Evolutionary conservation across 2,888 invertebrate genomes (phyloP), one percentile per base, ranked within the genome.

Genomic region (Phaonia tiefii): DNA sequence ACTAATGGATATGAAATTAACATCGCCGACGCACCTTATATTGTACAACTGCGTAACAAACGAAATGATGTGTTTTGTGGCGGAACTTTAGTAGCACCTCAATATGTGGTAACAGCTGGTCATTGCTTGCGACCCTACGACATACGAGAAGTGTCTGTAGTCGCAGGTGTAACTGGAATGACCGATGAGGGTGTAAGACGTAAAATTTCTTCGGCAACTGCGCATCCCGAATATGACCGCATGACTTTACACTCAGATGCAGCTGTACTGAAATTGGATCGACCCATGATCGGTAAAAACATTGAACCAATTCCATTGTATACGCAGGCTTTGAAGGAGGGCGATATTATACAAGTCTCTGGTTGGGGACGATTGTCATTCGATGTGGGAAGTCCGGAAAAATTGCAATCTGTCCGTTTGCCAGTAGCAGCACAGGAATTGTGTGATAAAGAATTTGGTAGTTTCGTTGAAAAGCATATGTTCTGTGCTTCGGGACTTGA

Each of bases 71-170:
- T 87, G 58, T 80, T 86, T 13, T 89, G 89, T 67, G 90, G 90
- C 15, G 90, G 89, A 17, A 83, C 87, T 2, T 67, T 89, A 69
- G 79, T 87, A 17, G 85, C 85, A n/a, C 60, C 83, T 2, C 85
- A 76, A 0, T 87, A 87, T 75, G 87, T 89, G 46, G 76, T 89
- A 0, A 89, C 89, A 0, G 89, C 89, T 1, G 89, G 88, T 0
- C 89, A 89, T 56, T 89, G 89, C 46, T 83, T 88, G 1, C 83
- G 84, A 25, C 86, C 86, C 1, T 69, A 84, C 2, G 31, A 79
- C 0, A 82, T 85, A 1, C 31, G 66, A 8, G 69, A 82, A 0
- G 26, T 89, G 0, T 74, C 75, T 15, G 85, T 89, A 1, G 85
- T 86, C n/a, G 88, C 84, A 8, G 88, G 88, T 1, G 85, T 82